Percentiles rank a stretch among this genome's conserved stretches.
phyloP scores from a whole-genome alignment of 2,888 invertebrate genomes.

The Spatulosminthurus flaviceps region DNA sequence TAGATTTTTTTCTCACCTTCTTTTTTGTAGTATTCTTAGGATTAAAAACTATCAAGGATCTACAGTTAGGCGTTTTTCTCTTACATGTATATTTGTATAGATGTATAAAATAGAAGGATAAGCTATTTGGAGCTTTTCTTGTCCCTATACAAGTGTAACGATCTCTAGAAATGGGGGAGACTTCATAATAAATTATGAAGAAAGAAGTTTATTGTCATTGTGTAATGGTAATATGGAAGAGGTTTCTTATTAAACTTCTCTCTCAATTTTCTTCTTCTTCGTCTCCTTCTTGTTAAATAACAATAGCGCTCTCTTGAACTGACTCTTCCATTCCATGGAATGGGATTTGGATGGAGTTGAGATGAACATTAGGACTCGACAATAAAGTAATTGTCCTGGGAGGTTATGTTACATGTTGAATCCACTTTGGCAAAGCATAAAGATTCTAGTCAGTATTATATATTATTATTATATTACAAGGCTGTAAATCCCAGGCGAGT shows the following conservation, averaged over 20 bases:
- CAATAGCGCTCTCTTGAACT: not conserved
- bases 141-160: not conserved
- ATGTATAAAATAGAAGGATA: not conserved
- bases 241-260: not conserved
- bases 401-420: not conserved
- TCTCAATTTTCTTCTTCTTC: not conserved
- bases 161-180: not conserved
- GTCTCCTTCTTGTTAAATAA: no score
- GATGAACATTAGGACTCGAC: not conserved
- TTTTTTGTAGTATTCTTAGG: no score
- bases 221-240: not conserved
- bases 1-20: slow-evolving; percentile 16
- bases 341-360: not conserved
- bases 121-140: not conserved
- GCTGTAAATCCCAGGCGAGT: not conserved
- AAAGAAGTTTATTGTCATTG: not conserved
- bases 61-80: no score
- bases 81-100: no score
- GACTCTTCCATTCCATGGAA: not conserved
- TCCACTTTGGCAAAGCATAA: not conserved
- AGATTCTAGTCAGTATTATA: not conserved
- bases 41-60: no score
- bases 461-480: no score
- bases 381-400: not conserved
- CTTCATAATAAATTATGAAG: not conserved